phyloP scores from a whole-genome alignment of 37 sponge, comb jelly and placozoan species.

The Crambe crambe region DNA sequence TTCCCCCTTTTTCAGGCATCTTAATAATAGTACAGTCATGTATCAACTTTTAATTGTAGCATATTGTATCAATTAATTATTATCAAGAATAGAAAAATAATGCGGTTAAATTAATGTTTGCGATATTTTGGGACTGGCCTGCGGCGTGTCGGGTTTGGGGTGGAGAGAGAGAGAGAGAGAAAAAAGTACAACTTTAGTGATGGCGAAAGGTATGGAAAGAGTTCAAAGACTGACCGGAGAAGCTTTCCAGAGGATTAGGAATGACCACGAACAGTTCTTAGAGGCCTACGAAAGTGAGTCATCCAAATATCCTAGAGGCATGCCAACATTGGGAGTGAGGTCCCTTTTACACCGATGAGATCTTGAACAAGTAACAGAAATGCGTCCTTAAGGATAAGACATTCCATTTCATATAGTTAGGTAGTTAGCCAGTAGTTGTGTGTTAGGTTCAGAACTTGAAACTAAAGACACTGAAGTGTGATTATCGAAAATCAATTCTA shows the following conservation, averaged over 20 bases:
- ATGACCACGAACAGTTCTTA: conserved; percentile 65
- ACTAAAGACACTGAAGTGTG: no score
- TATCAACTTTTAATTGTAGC: no score
- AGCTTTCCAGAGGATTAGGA: conserved; percentile 37
- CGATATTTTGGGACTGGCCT: not conserved
- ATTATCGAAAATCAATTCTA: no score
- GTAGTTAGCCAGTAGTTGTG: no score
- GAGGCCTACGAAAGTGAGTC: conserved; percentile 76
- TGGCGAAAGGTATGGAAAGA: conserved; percentile 17
- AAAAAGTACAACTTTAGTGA: not conserved
- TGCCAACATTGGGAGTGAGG: not conserved
- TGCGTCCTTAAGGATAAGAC: no score
- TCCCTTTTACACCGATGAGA: not conserved
- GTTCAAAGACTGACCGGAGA: conserved; percentile 31
- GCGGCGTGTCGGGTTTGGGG: not conserved
- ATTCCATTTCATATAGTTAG: no score
- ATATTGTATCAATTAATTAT: no score
- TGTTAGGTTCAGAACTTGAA: no score
- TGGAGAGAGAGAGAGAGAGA: not conserved
- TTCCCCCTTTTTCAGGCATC: no score
- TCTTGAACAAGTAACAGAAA: not conserved
- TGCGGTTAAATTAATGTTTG: not conserved
- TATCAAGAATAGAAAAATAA: not conserved
- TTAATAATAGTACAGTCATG: no score
- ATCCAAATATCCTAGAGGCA: not conserved